Conservation (phyloP, 2,113 vertebrate species). For the Cairina moschata region DNA sequence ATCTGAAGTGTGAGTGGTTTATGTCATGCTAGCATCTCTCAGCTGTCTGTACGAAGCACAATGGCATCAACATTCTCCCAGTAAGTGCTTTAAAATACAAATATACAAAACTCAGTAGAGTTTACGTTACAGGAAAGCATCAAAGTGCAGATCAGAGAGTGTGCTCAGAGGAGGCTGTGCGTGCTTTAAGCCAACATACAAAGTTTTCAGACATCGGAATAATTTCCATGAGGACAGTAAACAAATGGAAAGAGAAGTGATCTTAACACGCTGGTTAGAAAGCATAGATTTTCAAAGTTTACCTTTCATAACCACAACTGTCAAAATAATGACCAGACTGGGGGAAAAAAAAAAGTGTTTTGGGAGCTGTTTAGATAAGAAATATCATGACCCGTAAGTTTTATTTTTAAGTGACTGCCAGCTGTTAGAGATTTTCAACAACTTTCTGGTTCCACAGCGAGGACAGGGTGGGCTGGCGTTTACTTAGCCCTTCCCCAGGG, state of each 20-base stretch:
- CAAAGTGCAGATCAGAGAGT: not conserved
- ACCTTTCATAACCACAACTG: not conserved
- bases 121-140: not conserved
- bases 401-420: not conserved
- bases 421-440: constrained; percentile 4
- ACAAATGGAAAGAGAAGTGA: not conserved
- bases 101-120: not conserved
- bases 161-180: not conserved
- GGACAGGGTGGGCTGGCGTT: not conserved
- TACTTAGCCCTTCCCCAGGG: not conserved
- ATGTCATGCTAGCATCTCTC: not conserved
- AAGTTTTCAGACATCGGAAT: not conserved
- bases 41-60: not conserved
- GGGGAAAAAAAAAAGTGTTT: not conserved
- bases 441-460: not conserved
- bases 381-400: not conserved
- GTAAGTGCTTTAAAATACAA: not conserved
- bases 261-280: not conserved
- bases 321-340: constrained; percentile 6
- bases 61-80: not conserved
- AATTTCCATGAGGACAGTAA: not conserved
- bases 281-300: not conserved
- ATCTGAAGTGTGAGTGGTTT: not conserved
- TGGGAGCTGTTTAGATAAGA: not conserved
- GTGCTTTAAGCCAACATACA: not conserved